phyloP scores from a whole-genome alignment of 2,797 vertebrate genomes.

The Schizothorax lantsangensis region DNA sequence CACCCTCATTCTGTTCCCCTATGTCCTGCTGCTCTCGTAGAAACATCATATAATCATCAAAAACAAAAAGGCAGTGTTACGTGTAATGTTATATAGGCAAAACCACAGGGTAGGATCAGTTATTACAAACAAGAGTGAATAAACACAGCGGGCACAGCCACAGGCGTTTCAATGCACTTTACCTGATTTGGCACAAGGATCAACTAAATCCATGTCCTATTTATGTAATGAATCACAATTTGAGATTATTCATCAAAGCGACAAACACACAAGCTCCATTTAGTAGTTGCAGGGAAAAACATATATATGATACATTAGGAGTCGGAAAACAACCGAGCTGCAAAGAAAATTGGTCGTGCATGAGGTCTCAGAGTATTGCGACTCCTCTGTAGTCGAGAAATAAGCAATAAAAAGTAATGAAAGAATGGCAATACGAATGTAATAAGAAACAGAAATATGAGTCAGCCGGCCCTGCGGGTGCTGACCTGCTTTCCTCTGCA shows the following conservation, averaged over 20 bases:
- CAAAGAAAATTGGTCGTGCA: conserved; percentile 12
- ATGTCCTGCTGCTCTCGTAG: conserved; percentile 9
- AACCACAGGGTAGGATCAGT: conserved; percentile 21
- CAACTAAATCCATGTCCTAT: conserved; percentile 35
- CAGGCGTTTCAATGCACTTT: background rate
- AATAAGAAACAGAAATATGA: conserved; percentile 77
- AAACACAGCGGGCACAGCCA: conserved; percentile 5
- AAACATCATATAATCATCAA: conserved; percentile 16
- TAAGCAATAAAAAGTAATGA: conserved; percentile 76
- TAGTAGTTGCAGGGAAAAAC: background rate
- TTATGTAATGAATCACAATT: conserved; percentile 43
- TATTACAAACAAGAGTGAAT: conserved; percentile 12
- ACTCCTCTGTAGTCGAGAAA: conserved; percentile 69
- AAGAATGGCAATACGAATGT: conserved; percentile 80
- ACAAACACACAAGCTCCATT: conserved; percentile 20
- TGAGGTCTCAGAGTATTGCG: conserved; percentile 65
- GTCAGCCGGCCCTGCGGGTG: conserved; percentile 70
- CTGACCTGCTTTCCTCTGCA: conserved; percentile 77
- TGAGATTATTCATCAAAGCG: conserved; percentile 25
- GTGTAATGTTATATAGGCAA: background rate
- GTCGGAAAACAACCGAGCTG: background rate
- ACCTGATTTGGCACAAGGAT: conserved; percentile 10
- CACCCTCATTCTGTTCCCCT: background rate
- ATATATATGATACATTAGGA: conserved; percentile 15
- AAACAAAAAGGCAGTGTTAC: background rate